Percentiles rank a stretch among this genome's conserved stretches.
phyloP scores from a whole-genome alignment of 2,888 invertebrate species.

The Hyalella azteca region DNA sequence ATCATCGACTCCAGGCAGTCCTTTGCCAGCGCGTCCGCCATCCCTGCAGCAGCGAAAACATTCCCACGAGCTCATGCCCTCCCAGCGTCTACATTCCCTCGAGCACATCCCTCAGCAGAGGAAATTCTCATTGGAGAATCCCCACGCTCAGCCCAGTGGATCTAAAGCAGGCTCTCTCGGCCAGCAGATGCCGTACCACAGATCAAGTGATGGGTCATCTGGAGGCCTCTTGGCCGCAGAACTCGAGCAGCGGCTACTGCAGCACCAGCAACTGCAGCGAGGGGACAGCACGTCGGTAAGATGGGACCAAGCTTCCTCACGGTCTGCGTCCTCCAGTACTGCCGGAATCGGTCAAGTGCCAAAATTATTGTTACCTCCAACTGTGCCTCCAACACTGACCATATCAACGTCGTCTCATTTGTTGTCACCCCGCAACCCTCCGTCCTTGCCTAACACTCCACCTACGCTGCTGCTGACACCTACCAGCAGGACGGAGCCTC shows the following conservation, averaged over 20 bases:
- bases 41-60: conserved; percentile 10
- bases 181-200: neutral
- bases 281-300: neutral
- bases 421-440: neutral
- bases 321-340: neutral
- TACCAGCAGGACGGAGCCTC: neutral
- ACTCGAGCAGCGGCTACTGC: neutral
- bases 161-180: neutral
- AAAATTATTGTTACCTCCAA: neutral
- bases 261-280: conserved; percentile 25
- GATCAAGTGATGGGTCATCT: neutral
- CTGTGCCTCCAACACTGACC: conserved; percentile 9
- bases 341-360: neutral
- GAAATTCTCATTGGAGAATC: conserved; percentile 14
- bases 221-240: conserved; percentile 13
- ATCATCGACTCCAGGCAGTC: conserved; percentile 8
- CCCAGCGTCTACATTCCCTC: conserved; percentile 17
- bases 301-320: conserved; percentile 18
- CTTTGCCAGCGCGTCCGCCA: neutral
- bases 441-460: neutral
- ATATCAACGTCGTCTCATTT: conserved; percentile 22
- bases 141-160: neutral
- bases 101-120: conserved; percentile 16
- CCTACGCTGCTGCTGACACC: neutral
- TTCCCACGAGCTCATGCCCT: conserved; percentile 31